These are phyloP conservation scores for Masticophis lateralis DNA, from an alignment of 2,797 vertebrate species.

Conservation along the genomic window DNA sequence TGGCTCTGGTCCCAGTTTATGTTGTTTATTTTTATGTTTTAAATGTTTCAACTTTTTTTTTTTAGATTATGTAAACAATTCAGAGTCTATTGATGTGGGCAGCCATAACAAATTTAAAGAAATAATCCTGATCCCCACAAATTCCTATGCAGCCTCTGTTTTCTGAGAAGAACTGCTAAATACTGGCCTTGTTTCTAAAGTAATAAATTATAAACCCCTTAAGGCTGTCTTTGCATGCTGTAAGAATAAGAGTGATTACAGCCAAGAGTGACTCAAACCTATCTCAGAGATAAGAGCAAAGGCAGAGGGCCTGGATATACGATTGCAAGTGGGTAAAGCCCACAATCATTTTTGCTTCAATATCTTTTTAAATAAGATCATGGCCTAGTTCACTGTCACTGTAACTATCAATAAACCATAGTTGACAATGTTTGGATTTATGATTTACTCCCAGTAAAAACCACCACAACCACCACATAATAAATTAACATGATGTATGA, in stretches of 20 bases:
- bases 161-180: background rate
- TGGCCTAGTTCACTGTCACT: background rate
- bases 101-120: background rate
- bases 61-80: background rate
- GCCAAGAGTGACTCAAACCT: background rate
- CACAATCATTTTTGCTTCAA: background rate
- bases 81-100: background rate
- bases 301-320: background rate
- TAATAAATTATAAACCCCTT: background rate
- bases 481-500: background rate
- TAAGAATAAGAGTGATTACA: background rate
- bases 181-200: background rate
- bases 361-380: background rate
- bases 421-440: background rate
- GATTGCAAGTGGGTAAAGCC: background rate
- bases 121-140: background rate
- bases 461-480: background rate
- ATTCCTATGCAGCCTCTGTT: background rate
- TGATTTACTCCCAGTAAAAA: background rate
- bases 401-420: background rate
- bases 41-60: too few relatives aligned
- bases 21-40: too few relatives aligned
- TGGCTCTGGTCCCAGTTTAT: too few relatives aligned
- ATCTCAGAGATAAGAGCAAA: background rate
- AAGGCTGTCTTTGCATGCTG: background rate